Evolutionary conservation across 2,888 invertebrate genomes (phyloP), one percentile per base, ranked within the genome.

Genomic region (Hybos culiciformis): DNA sequence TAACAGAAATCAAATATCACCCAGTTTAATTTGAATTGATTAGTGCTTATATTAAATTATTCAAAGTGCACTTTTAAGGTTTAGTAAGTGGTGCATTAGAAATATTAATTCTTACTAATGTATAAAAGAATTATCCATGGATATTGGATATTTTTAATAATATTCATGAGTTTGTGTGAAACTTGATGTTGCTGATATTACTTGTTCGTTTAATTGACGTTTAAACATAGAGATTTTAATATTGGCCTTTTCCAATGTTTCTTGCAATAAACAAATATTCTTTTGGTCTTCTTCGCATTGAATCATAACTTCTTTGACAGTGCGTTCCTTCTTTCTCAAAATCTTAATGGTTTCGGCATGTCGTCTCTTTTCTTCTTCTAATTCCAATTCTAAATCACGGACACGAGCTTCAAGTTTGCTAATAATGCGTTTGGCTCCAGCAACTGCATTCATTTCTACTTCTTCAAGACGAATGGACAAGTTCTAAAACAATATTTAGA

Each of bases 331-430:
- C 79, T 96, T 96, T 71, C 94, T 86, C 63, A 94, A 75, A 67
- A 93, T 91, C 77, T 93, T 93, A 68, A 93, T 88, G 60, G 93
- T 92, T 70, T 96, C 94, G 55, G 91, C 83, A 71, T 96, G 94
- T 66, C 93, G 83, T 66, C 93, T 83, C 75, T 91, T 92, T 71
- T 96, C 94, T 69, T 93, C 94, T 62, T 96, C 94, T 54, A 90
- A 70, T 69, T 93, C 93, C 56, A 91, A 73, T 70, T 96, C 94
- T 69, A 93, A 72, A 62, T 94, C 94, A 62, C 91, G 87, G 59
- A 94, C 83, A 77, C 84, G 78, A 54, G 92, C 85, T 69, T 96
- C 94, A 65, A 96, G 76, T 74, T 96, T 96, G 78, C 91, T 86
- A 75, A 96, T 93, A 73, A 93, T 90, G 58, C 94, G 84, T 71